Conservation (phyloP, 2,888 invertebrate species). For the Nezara viridula region DNA sequence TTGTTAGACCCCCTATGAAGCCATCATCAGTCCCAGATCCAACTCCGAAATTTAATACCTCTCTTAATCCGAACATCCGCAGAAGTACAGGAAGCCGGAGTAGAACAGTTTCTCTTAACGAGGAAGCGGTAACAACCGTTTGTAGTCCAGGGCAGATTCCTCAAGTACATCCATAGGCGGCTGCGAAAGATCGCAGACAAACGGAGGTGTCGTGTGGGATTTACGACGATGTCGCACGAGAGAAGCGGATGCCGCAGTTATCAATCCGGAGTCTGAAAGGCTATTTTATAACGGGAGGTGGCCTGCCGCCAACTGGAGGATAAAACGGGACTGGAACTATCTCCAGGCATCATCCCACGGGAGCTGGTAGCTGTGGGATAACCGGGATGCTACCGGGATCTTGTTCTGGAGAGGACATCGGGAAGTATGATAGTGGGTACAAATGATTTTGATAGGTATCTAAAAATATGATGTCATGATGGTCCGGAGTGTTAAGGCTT, state of each 20-base stretch:
- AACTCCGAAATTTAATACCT: constrained; percentile 12
- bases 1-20: background rate
- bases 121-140: constrained; percentile 7
- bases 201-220: background rate
- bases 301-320: background rate
- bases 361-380: too few species aligned
- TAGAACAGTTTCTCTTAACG: background rate
- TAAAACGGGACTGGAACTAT: background rate
- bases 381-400: too few species aligned
- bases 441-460: too few species aligned
- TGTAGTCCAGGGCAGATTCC: background rate
- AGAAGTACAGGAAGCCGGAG: constrained; percentile 36
- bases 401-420: too few species aligned
- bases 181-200: background rate
- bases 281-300: constrained; percentile 1
- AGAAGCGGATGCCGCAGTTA: background rate
- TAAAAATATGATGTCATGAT: too few species aligned
- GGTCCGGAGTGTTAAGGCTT: too few species aligned
- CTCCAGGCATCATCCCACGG: background rate
- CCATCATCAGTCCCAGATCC: background rate
- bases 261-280: background rate
- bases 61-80: constrained; percentile 49
- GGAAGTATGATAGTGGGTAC: too few species aligned
- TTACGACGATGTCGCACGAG: background rate
- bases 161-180: background rate